Percentiles rank a stretch among this genome's conserved stretches.
These are phyloP conservation scores for Chydorus sphaericus DNA, from an alignment of 2,888 invertebrate genomes.

Conservation along the genomic window DNA sequence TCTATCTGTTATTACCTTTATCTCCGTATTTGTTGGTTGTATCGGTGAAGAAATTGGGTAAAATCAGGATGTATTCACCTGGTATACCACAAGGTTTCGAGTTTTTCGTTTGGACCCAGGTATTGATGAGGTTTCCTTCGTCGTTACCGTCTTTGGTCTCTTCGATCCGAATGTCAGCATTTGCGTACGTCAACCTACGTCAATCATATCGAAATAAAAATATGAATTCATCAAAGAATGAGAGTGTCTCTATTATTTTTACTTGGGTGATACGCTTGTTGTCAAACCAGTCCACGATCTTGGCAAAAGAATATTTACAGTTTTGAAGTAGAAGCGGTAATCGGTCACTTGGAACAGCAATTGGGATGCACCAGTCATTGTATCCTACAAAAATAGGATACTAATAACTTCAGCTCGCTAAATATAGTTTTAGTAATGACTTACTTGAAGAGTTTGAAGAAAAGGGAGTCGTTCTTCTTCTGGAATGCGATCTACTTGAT, in stretches of 20 bases:
- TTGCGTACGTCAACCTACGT: not conserved
- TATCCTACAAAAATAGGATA: not conserved
- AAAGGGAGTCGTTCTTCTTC: not conserved
- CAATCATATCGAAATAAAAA: not conserved
- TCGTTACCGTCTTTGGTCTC: not conserved
- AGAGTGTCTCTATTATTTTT: not conserved
- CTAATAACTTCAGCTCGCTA: no score
- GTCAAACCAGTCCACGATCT: not conserved
- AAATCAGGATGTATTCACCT: slow-evolving; percentile 1
- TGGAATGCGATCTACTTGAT: not conserved
- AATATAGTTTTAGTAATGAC: not conserved
- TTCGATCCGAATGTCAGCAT: slow-evolving; percentile 10
- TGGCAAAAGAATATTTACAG: not conserved
- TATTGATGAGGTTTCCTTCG: not conserved
- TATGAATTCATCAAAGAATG: not conserved
- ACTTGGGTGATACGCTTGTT: not conserved
- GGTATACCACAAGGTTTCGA: not conserved
- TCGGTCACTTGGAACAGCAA: slow-evolving; percentile 9
- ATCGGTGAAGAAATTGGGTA: slow-evolving; percentile 2
- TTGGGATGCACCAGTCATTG: not conserved
- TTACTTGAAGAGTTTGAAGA: not conserved
- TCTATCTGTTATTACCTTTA: not conserved
- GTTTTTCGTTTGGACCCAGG: no score
- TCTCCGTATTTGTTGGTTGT: not conserved
- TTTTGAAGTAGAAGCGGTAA: not conserved